phyloP scores from a whole-genome alignment of 2,888 invertebrate species.

The Drosophila algonquin region DNA sequence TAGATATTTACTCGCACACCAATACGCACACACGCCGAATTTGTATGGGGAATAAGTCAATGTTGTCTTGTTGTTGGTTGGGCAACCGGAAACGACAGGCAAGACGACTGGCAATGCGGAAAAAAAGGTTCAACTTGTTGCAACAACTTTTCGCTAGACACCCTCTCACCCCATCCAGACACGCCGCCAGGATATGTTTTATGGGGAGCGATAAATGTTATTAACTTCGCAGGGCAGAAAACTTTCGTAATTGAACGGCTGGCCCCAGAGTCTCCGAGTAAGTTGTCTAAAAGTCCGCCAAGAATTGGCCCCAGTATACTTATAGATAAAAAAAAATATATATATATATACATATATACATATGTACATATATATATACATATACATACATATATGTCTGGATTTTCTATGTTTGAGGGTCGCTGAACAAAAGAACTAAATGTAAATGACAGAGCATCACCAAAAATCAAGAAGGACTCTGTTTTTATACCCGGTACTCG shows the following conservation, averaged over 20 bases:
- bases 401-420: no score
- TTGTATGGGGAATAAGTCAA: slow-evolving; percentile 36
- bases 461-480: no score
- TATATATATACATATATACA: no score
- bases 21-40: slow-evolving; percentile 11
- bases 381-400: no score
- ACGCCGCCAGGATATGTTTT: slow-evolving; percentile 50
- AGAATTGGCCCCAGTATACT: slow-evolving; percentile 49
- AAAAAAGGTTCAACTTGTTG: slow-evolving; percentile 72
- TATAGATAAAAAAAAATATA: slow-evolving; percentile 16
- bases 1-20: background rate
- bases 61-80: slow-evolving; percentile 30
- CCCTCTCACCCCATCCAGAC: background rate
- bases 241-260: slow-evolving; percentile 72
- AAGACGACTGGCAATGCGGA: slow-evolving; percentile 4
- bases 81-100: slow-evolving; percentile 40
- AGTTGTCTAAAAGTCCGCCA: slow-evolving; percentile 51
- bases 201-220: slow-evolving; percentile 71
- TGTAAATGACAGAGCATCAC: no score
- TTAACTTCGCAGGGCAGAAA: slow-evolving; percentile 65
- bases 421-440: no score
- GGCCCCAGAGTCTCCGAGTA: slow-evolving; percentile 41
- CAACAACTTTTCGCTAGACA: slow-evolving; percentile 59
- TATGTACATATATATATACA: no score
- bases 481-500: no score